Percentiles rank a stretch among this genome's conserved stretches.
These are phyloP conservation scores for Araneus ventricosus DNA, from an alignment of 1,140 invertebrate species.

Conservation along the genomic window DNA sequence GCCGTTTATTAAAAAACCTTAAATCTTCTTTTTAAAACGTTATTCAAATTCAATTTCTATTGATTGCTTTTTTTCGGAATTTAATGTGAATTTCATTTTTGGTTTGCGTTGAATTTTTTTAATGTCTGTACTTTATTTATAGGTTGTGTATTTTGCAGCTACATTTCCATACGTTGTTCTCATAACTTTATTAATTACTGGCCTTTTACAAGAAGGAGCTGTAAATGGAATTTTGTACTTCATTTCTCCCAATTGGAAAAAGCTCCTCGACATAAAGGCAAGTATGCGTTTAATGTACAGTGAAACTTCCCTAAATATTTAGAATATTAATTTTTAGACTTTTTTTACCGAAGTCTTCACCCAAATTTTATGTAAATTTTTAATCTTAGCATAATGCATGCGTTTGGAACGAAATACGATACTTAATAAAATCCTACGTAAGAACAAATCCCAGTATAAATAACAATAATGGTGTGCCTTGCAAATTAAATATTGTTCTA, in stretches of 20 bases:
- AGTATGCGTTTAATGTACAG: neutral
- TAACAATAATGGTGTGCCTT: too few relatives aligned
- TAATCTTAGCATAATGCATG: too few relatives aligned
- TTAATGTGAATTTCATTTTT: neutral
- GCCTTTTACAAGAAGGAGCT: constrained; percentile 81
- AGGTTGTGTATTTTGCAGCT: constrained; percentile 82
- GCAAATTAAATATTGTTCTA: too few relatives aligned
- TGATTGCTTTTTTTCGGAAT: neutral
- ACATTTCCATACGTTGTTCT: constrained; percentile 81
- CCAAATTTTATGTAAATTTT: too few relatives aligned
- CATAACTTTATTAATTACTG: constrained; percentile 79
- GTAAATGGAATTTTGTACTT: constrained; percentile 81
- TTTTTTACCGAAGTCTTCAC: too few relatives aligned
- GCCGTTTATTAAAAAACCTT: too few relatives aligned
- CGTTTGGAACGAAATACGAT: too few relatives aligned
- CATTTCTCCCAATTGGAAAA: constrained; percentile 78
- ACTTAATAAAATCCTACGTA: too few relatives aligned
- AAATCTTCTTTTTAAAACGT: too few relatives aligned
- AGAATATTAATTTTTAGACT: too few relatives aligned
- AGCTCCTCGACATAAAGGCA: constrained; percentile 81
- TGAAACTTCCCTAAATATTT: too few relatives aligned
- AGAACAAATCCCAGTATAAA: too few relatives aligned
- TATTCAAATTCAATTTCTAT: neutral
- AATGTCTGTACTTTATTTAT: constrained; percentile 35
- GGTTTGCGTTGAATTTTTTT: neutral